phyloP scores from a whole-genome alignment of 2,888 invertebrate species.

The Blastobasis lacticolella region DNA sequence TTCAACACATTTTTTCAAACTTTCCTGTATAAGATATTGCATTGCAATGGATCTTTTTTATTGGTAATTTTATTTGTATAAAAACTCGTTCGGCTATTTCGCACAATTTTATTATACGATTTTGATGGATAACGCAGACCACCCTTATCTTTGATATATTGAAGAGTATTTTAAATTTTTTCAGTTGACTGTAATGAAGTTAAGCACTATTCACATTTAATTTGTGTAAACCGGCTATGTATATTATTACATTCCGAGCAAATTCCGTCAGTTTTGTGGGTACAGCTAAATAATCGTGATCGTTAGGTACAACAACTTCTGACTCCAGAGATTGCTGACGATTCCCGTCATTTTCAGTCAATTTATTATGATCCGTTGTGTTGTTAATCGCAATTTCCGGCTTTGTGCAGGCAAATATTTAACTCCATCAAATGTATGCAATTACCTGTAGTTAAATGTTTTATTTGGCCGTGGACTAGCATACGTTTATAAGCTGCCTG shows the following conservation, averaged over 20 bases:
- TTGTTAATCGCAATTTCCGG: constrained; percentile 11
- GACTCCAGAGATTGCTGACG: too few relatives aligned
- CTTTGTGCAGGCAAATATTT: constrained; percentile 6
- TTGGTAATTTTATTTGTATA: not conserved
- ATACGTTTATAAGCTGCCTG: not conserved
- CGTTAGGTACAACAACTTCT: too few relatives aligned
- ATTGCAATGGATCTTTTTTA: not conserved
- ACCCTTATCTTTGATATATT: not conserved
- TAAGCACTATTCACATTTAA: too few relatives aligned
- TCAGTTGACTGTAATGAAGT: too few relatives aligned
- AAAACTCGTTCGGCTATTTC: not conserved
- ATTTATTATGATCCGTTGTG: constrained; percentile 4
- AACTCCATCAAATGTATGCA: constrained; percentile 4
- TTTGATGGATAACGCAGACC: not conserved
- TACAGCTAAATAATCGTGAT: too few relatives aligned
- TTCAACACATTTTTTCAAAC: not conserved
- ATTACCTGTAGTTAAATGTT: constrained; percentile 7
- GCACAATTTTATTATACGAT: not conserved
- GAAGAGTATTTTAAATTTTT: too few relatives aligned
- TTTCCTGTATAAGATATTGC: not conserved
- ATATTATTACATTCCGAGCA: too few relatives aligned
- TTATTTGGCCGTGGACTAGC: constrained; percentile 6
- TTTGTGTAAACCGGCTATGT: too few relatives aligned
- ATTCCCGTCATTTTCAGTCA: constrained; percentile 6
- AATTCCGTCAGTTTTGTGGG: too few relatives aligned